Conservation (phyloP, 1,140 invertebrate species). For the Leptinotarsa undecemlineata region DNA sequence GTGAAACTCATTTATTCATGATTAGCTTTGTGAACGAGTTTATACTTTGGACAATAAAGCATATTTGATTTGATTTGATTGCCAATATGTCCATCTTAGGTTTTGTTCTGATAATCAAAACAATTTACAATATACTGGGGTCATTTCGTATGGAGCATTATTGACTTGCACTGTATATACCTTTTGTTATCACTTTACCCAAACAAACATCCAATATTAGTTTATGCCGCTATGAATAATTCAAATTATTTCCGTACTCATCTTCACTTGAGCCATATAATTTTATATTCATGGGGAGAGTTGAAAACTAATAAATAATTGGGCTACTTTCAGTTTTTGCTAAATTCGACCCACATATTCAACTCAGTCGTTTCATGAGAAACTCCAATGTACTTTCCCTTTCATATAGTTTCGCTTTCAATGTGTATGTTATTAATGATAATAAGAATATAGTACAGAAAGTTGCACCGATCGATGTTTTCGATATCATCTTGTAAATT, state of each 20-base stretch:
- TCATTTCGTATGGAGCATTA: too few relatives aligned
- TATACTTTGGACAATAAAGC: too few relatives aligned
- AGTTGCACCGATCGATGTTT: too few relatives aligned
- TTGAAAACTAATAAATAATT: conserved; percentile 37
- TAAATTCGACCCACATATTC: conserved; percentile 37
- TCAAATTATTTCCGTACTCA: background rate
- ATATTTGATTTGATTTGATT: too few relatives aligned
- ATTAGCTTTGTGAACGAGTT: too few relatives aligned
- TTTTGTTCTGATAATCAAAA: too few relatives aligned
- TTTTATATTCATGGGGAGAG: conserved; percentile 6
- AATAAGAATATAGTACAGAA: conserved; percentile 1
- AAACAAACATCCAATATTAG: background rate
- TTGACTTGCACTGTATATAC: too few relatives aligned
- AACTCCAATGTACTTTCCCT: conserved; percentile 36
- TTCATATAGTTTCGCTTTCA: conserved; percentile 39
- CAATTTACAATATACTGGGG: too few relatives aligned
- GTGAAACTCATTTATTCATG: too few relatives aligned
- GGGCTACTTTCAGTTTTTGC: conserved; percentile 43
- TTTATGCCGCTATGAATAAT: background rate
- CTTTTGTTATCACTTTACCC: too few relatives aligned
- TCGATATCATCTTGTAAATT: too few relatives aligned
- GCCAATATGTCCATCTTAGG: too few relatives aligned
- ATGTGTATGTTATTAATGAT: conserved; percentile 14
- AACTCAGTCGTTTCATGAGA: conserved; percentile 37
- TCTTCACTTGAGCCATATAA: conserved; percentile 1